Conservation (phyloP, 2,113 vertebrate species). For the Leiothrix lutea region DNA sequence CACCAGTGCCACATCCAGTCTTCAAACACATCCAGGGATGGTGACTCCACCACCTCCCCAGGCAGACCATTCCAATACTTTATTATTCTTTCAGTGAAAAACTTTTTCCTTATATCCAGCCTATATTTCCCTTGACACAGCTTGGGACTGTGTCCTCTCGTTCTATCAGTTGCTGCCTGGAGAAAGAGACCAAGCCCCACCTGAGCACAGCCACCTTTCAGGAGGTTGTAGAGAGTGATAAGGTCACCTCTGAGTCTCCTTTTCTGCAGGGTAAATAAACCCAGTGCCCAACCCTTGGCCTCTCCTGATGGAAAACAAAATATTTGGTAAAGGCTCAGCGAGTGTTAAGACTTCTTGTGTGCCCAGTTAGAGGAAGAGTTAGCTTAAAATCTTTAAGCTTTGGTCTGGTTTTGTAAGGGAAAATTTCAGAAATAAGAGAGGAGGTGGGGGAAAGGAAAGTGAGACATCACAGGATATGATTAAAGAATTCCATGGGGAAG, state of each 20-base stretch:
- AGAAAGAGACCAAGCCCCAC: background rate
- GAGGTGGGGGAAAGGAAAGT: background rate
- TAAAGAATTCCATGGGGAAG: background rate
- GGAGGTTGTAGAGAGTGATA: background rate
- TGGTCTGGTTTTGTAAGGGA: background rate
- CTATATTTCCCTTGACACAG: background rate
- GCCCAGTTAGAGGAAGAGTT: background rate
- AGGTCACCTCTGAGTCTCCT: background rate
- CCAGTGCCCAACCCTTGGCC: background rate
- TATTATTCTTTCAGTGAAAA: background rate
- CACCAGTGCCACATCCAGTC: background rate
- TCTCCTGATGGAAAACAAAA: background rate
- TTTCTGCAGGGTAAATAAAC: background rate
- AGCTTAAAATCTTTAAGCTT: background rate
- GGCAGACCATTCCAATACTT: background rate
- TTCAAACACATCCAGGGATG: background rate
- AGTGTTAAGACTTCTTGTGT: rapidly evolving
- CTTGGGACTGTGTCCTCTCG: background rate
- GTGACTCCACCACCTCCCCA: background rate
- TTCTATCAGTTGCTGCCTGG: background rate
- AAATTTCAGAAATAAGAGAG: background rate
- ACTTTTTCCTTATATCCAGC: background rate
- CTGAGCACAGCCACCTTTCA: background rate
- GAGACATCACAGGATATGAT: background rate
- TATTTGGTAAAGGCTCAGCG: background rate